A percentile compares a stretch with the other conserved stretches of the same genome.
Evolutionary conservation across 2,113 vertebrate species (phyloP).

Genomic region (Cyprinodon tularosa): DNA sequence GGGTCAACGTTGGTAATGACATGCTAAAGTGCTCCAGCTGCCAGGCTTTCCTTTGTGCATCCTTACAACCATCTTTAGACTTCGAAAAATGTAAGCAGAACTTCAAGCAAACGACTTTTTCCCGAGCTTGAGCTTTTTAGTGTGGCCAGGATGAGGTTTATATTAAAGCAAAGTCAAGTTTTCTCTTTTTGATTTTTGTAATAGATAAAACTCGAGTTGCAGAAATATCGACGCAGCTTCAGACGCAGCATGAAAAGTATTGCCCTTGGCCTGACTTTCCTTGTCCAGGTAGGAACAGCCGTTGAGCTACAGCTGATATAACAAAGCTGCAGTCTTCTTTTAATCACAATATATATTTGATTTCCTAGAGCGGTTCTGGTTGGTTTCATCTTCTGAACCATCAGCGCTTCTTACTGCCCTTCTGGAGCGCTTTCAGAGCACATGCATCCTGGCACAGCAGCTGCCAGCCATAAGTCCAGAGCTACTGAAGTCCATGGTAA

Average conservation of each 20-base stretch:
- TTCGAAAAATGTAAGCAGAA: conserved; percentile 85
- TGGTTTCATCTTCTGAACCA: conserved; percentile 86
- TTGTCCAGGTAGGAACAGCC: conserved; percentile 85
- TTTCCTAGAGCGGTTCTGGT: conserved; percentile 87
- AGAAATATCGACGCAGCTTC: conserved; percentile 86
- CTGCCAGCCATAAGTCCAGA: conserved; percentile 89
- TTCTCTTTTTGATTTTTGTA: conserved; percentile 13
- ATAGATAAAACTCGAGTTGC: conserved; percentile 87
- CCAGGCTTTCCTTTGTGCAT: conserved; percentile 89
- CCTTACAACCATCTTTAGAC: conserved; percentile 85
- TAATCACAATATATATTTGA: conserved; percentile 6
- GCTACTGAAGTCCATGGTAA: conserved; percentile 89
- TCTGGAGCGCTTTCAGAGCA: conserved; percentile 86
- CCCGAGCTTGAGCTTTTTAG: neutral
- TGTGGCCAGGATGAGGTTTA: neutral
- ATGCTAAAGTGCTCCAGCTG: conserved; percentile 93
- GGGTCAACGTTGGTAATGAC: conserved; percentile 88
- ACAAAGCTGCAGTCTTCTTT: rapidly evolving
- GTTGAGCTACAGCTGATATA: neutral
- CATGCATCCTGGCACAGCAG: conserved; percentile 88
- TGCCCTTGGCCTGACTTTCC: conserved; percentile 97
- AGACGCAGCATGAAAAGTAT: conserved; percentile 91
- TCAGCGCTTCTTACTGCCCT: conserved; percentile 83
- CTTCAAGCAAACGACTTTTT: neutral
- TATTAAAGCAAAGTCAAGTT: conserved; percentile 2